Evolutionary conservation across 1,140 invertebrate genomes (phyloP), one percentile per base, ranked within the genome.

Genomic region (Drosophila rhopaloa): DNA sequence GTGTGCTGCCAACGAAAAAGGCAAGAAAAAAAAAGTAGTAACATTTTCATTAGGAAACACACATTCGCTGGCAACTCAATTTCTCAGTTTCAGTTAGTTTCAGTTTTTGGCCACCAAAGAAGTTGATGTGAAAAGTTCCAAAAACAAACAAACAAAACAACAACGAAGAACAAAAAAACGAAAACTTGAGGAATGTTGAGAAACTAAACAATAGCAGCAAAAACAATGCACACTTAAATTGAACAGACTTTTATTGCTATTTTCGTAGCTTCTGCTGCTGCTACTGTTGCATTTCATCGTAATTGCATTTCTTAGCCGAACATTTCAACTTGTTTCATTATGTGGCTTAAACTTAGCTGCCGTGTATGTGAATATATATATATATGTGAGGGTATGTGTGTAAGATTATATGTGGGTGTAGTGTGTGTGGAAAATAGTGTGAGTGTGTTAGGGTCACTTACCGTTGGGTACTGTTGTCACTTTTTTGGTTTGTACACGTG

Each of bases 401-500:
- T 55, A 32, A 48, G 43, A 61, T 19, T 79, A 32, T 62, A n/a
- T 62, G 10, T 65, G 24, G 48, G 54, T 59, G 38, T 50, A 44
- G 41, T 61, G 54, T 29, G 44, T 35, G 58, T 24, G 24, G 24
- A 24, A 51, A 55, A 38, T 19, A 48, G 66, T 67, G 66, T 59
- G 61, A 58, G 56, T 60, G 58, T 65, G 88, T 84, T 81, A 92
- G 74, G 80, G 76, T 57, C 85, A 94, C 97, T 95, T 95, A 98
- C 98, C 97, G 95, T 98, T 97, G 86, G 97, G 97, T 93, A 98
- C 95, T 91, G 97, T 95, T 81, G 91, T 83, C 92, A 97, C 96
- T 95, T 99, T 99, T 96, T 99, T 99, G 92, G 97, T 98, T 95
- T 98, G 98, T 93, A 99, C 97, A 94, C 98, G 95, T 83, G 98